Conservation (phyloP, 2,888 invertebrate genomes). For the Furcula furcula region DNA sequence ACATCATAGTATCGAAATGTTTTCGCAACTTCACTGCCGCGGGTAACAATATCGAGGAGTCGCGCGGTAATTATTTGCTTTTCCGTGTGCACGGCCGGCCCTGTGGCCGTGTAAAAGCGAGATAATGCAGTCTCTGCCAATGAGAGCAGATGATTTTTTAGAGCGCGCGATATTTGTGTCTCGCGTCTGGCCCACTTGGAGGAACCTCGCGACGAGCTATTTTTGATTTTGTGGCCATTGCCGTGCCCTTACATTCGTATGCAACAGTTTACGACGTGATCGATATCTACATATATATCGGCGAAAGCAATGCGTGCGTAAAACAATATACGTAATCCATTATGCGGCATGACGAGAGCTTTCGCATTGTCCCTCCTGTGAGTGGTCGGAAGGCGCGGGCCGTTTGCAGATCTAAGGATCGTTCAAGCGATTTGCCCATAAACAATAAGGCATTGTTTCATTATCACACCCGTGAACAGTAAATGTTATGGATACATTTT, state of each 20-base stretch:
- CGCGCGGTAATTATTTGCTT: slow-evolving; percentile 37
- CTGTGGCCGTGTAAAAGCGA: slow-evolving; percentile 38
- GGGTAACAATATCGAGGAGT: slow-evolving; percentile 33
- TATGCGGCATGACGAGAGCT: slow-evolving; percentile 34
- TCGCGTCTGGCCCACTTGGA: slow-evolving; percentile 61
- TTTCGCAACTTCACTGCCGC: slow-evolving; percentile 28
- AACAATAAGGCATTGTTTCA: slow-evolving; percentile 65
- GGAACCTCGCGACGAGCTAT: slow-evolving; percentile 58
- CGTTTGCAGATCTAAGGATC: slow-evolving; percentile 31
- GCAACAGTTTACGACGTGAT: slow-evolving; percentile 19
- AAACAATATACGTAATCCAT: slow-evolving; percentile 38
- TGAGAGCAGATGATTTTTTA: slow-evolving; percentile 40
- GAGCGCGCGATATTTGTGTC: slow-evolving; percentile 50
- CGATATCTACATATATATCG: slow-evolving; percentile 21
- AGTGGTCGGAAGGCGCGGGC: slow-evolving; percentile 9
- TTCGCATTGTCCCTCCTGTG: slow-evolving; percentile 34
- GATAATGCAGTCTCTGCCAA: slow-evolving; percentile 43
- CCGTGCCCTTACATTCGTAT: slow-evolving; percentile 48
- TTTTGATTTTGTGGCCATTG: slow-evolving; percentile 63
- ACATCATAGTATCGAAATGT: background rate
- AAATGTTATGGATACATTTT: slow-evolving; percentile 43
- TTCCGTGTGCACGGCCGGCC: slow-evolving; percentile 31
- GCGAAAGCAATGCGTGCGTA: slow-evolving; percentile 34
- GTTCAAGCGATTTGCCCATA: slow-evolving; percentile 29
- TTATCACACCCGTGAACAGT: slow-evolving; percentile 43